Evolutionary conservation across 2,797 vertebrate genomes (phyloP), one percentile per base, ranked within the genome.

Genomic region (Sternarchorhynchus goeldii): DNA sequence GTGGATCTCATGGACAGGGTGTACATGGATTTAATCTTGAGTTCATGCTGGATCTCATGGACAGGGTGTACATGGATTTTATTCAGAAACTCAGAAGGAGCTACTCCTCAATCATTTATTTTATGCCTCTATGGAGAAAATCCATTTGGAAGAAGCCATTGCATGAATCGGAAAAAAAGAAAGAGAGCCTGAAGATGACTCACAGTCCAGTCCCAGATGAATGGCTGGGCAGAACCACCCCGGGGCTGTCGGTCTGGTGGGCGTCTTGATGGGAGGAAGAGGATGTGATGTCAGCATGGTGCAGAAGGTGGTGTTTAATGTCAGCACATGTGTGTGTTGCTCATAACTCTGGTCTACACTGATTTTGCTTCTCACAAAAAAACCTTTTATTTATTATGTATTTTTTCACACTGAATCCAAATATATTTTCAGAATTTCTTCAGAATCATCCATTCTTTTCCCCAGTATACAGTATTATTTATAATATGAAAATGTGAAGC

Each of bases 231-330:
- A 72, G 80, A 66, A 41, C 36, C 25, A 57, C 64, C 64, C 32
- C 6, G 56, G 41, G 83, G 80, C 84, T 83, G 82, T 84, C 66
- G 80, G 83, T 25, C 25, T 25, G 25, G 25, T 25, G 25, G 25
- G 25, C 25, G 25, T 25, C 25, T 25, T 0, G 25, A 1, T 25
- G 25, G 25, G 25, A 25, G 25, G 25, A 56, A 39, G 83, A 85
- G 81, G 79, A 76, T 84, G 63, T 75, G 82, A 83, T 87, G 88
- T 88, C 69, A 79, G 84, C 79, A 82, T 72, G 80, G 84, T 73
- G 69, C n/a, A 83, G 71, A 77, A 76, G 88, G 85, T 87, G 85
- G 81, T 89, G 87, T 88, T 89, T 89, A 85, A 87, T 79, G 73
- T 82, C 84, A 86, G 87, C 84, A 85, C 81, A 67, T 82, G 68